A percentile compares a stretch with the other conserved stretches of the same genome.
phyloP scores from a whole-genome alignment of 2,113 vertebrate genomes.

The Steatornis caripensis region DNA sequence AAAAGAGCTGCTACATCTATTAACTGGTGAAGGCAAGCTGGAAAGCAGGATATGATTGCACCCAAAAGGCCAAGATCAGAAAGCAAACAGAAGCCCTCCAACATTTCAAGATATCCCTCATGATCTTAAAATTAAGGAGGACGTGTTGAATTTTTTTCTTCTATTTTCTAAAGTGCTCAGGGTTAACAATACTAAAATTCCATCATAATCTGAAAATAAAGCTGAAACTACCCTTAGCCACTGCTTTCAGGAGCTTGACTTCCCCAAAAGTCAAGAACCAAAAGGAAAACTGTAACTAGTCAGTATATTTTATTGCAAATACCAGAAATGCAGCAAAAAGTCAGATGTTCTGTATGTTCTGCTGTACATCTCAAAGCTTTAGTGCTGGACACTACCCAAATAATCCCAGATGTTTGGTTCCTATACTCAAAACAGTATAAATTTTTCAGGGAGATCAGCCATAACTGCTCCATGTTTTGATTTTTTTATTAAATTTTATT shows the following conservation, averaged over 20 bases:
- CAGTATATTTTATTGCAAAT: not conserved
- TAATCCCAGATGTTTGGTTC: not conserved
- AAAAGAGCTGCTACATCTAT: not conserved
- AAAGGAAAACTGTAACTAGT: not conserved
- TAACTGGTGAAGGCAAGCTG: not conserved
- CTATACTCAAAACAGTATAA: not conserved
- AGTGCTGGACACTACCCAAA: not conserved
- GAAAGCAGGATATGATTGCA: not conserved
- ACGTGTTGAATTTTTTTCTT: not conserved
- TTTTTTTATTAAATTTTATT: not conserved
- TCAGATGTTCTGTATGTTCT: not conserved
- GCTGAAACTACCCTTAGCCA: not conserved
- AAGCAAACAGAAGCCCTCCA: not conserved
- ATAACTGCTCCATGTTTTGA: not conserved
- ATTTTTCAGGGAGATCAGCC: not conserved
- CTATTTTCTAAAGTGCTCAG: not conserved
- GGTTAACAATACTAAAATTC: not conserved
- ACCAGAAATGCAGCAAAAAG: not conserved
- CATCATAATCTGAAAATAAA: not conserved
- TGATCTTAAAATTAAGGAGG: not conserved
- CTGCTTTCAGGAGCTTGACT: not conserved
- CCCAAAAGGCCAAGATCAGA: not conserved
- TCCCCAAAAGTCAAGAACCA: not conserved
- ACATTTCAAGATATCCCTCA: not conserved
- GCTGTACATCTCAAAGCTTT: not conserved